A percentile compares a stretch with the other conserved stretches of the same genome.
Conservation (phyloP, 2,113 vertebrate species). For the Puffinus mauretanicus region DNA sequence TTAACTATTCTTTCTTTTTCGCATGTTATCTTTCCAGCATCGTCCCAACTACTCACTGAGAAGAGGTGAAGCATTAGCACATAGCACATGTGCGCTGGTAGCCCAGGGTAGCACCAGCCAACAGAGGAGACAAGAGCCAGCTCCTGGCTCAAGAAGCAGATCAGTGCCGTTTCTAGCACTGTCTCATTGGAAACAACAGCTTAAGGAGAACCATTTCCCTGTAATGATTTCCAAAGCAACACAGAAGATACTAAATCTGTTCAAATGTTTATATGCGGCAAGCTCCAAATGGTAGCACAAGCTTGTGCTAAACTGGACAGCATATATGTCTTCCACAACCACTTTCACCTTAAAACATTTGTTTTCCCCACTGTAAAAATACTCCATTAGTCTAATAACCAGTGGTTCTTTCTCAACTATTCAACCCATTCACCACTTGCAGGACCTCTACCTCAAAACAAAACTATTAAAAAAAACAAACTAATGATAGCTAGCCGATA, state of each 20-base stretch:
- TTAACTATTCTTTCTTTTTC: not conserved
- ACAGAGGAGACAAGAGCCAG: not conserved
- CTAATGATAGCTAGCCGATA: not conserved
- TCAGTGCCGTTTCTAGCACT: not conserved
- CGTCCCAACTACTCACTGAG: not conserved
- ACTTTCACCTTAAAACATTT: not conserved
- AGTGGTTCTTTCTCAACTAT: not conserved
- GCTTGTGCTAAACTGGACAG: not conserved
- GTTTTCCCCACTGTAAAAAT: not conserved
- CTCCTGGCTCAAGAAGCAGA: not conserved
- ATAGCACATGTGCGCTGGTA: not conserved
- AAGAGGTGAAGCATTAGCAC: not conserved
- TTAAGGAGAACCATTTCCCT: not conserved
- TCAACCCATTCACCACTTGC: not conserved
- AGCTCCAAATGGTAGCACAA: not conserved
- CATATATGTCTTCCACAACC: fast-evolving
- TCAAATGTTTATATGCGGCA: not conserved
- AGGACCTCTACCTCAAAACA: not conserved
- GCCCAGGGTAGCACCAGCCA: not conserved
- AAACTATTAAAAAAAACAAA: not conserved
- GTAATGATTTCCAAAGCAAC: not conserved
- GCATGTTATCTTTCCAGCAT: not conserved
- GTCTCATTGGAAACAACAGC: not conserved
- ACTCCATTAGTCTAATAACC: not conserved
- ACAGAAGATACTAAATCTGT: not conserved